These are phyloP conservation scores for Trissoscelio sp. DNA, from an alignment of 2,888 invertebrate species.

Conservation along the genomic window DNA sequence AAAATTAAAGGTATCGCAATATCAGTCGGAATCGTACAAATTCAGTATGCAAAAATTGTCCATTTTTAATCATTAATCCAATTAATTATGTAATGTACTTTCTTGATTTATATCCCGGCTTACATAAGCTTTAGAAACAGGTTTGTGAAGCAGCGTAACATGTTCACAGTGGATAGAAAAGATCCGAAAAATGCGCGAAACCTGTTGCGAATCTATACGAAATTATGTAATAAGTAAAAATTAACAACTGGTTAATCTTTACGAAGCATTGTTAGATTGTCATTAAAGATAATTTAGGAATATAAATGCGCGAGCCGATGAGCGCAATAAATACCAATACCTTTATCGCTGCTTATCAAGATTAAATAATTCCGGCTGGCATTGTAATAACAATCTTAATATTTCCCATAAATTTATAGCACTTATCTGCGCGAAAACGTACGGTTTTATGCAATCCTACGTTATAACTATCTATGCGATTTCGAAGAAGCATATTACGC, in stretches of 20 bases:
- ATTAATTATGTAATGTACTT: slow-evolving; percentile 66
- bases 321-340: slow-evolving; percentile 27
- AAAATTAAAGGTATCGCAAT: slow-evolving; percentile 12
- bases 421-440: slow-evolving; percentile 33
- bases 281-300: slow-evolving; percentile 52
- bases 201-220: slow-evolving; percentile 61
- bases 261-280: slow-evolving; percentile 56
- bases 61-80: slow-evolving; percentile 55
- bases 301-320: slow-evolving; percentile 13
- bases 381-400: slow-evolving; percentile 48
- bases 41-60: slow-evolving; percentile 34
- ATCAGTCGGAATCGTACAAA: slow-evolving; percentile 13
- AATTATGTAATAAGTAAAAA: slow-evolving; percentile 62
- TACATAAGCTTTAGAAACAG: slow-evolving; percentile 59
- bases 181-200: slow-evolving; percentile 60
- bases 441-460: slow-evolving; percentile 12
- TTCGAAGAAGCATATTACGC: slow-evolving; percentile 3
- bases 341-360: slow-evolving; percentile 45
- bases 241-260: slow-evolving; percentile 39
- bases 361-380: slow-evolving; percentile 34
- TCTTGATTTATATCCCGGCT: slow-evolving; percentile 61
- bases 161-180: slow-evolving; percentile 42
- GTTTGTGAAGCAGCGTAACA: slow-evolving; percentile 56
- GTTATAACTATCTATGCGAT: slow-evolving; percentile 1
- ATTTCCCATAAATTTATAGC: slow-evolving; percentile 32